Conservation (phyloP, 2,113 vertebrate species). For the Mobula hypostoma region DNA sequence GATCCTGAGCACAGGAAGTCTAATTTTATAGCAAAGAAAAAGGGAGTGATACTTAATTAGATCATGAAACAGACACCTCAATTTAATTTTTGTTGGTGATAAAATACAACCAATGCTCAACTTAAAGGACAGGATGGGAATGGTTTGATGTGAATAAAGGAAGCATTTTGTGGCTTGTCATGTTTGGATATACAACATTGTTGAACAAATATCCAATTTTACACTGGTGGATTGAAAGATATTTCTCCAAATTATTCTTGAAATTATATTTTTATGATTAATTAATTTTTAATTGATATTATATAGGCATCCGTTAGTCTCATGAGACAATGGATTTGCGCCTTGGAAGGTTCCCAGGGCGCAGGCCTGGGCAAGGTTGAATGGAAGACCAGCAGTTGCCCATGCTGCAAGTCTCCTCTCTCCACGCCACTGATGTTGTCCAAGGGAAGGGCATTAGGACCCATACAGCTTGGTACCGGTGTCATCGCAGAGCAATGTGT, state of each 20-base stretch:
- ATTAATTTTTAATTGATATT: too few relatives aligned
- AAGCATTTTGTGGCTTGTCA: background rate
- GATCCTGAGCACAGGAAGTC: slow-evolving; percentile 73
- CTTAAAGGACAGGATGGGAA: background rate
- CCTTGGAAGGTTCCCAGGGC: too few relatives aligned
- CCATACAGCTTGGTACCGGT: too few relatives aligned
- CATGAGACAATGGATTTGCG: too few relatives aligned
- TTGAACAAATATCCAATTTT: background rate
- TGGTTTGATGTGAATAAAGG: background rate
- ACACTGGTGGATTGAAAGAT: background rate
- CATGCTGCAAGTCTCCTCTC: too few relatives aligned
- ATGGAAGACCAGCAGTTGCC: too few relatives aligned
- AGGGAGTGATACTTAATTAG: slow-evolving; percentile 73
- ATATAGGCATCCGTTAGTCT: too few relatives aligned
- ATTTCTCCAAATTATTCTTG: background rate
- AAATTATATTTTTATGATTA: background rate
- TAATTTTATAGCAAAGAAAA: slow-evolving; percentile 72
- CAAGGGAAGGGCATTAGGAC: too few relatives aligned
- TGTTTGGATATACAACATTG: slow-evolving; percentile 4
- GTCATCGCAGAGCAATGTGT: too few relatives aligned
- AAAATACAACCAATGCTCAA: slow-evolving; percentile 52
- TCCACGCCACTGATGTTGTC: too few relatives aligned
- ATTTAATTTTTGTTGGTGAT: slow-evolving; percentile 75
- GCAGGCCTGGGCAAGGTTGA: too few relatives aligned
- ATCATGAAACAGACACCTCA: slow-evolving; percentile 70